These are phyloP conservation scores for Dryoscopus gambensis DNA, from an alignment of 2,113 vertebrate genomes.

Conservation along the genomic window DNA sequence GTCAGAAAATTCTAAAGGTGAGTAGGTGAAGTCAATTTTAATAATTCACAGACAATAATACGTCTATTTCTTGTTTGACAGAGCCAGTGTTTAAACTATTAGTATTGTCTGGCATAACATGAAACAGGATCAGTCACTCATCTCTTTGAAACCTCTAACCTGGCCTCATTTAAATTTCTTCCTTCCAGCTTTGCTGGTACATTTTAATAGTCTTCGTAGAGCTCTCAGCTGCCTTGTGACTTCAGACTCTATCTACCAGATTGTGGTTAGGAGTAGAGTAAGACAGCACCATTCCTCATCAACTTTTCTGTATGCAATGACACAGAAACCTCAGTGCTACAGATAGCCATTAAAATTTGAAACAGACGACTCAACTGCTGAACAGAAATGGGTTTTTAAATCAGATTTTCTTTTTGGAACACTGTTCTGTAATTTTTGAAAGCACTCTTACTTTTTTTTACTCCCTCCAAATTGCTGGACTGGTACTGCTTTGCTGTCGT, in stretches of 20 bases:
- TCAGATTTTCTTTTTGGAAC: slow-evolving; percentile 1
- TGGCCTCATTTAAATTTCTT: slow-evolving; percentile 11
- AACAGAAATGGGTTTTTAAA: background rate
- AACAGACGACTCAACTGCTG: background rate
- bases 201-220: slow-evolving; percentile 17
- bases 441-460: background rate
- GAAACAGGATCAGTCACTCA: slow-evolving; percentile 16
- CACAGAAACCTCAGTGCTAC: background rate
- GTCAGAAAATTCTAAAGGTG: background rate
- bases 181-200: slow-evolving; percentile 21
- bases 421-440: background rate
- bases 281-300: background rate
- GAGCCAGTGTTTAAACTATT: slow-evolving; percentile 21
- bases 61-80: slow-evolving; percentile 51
- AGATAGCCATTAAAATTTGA: background rate
- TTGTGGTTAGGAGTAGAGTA: background rate
- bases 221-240: slow-evolving; percentile 10
- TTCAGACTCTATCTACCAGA: slow-evolving; percentile 22
- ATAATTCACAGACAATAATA: slow-evolving; percentile 26
- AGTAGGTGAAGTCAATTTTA: slow-evolving; percentile 23
- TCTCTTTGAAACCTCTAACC: slow-evolving; percentile 36
- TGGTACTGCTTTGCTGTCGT: background rate
- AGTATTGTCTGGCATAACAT: slow-evolving; percentile 37
- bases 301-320: background rate
- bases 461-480: background rate